Evolutionary conservation across 1,140 invertebrate species (phyloP).

Genomic region (Linepithema humile): DNA sequence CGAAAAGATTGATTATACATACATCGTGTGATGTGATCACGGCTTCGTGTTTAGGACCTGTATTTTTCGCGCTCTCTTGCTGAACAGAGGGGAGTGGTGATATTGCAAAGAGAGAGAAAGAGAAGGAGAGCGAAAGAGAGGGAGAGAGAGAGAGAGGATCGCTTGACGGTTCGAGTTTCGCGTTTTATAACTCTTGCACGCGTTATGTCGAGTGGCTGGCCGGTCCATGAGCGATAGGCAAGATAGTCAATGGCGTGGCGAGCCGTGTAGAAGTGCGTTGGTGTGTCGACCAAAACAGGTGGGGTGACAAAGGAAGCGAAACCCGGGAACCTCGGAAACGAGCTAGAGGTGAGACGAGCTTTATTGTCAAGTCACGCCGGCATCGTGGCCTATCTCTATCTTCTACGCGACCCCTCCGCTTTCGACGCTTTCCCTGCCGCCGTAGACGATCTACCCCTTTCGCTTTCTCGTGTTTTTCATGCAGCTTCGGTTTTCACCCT

Average conservation of each 20-base stretch:
- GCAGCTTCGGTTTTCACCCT: not conserved
- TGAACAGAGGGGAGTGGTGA: too few relatives aligned
- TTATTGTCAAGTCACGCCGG: conserved; percentile 83
- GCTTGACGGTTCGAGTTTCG: conserved; percentile 51
- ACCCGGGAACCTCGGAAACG: conserved; percentile 48
- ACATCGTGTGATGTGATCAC: too few relatives aligned
- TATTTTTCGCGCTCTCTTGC: too few relatives aligned
- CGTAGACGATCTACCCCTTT: conserved; percentile 1
- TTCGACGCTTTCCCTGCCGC: conserved; percentile 50
- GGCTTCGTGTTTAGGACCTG: too few relatives aligned
- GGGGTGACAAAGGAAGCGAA: conserved; percentile 45
- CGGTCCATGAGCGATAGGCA: conserved; percentile 55
- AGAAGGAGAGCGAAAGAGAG: not conserved
- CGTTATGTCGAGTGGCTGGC: conserved; percentile 20
- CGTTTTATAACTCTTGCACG: conserved; percentile 39
- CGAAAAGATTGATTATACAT: too few relatives aligned
- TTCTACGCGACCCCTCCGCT: conserved; percentile 72
- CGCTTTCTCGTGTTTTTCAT: not conserved
- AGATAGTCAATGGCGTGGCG: conserved; percentile 51
- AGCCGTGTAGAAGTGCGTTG: conserved; percentile 19
- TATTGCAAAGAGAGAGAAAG: too few relatives aligned
- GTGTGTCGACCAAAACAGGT: conserved; percentile 52
- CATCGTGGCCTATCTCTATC: conserved; percentile 84
- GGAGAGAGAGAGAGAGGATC: not conserved
- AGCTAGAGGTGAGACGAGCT: conserved; percentile 79